Percentiles rank a stretch among this genome's conserved stretches.
These are phyloP conservation scores for Liodrosophila aerea DNA, from an alignment of 2,888 invertebrate genomes.

Conservation along the genomic window DNA sequence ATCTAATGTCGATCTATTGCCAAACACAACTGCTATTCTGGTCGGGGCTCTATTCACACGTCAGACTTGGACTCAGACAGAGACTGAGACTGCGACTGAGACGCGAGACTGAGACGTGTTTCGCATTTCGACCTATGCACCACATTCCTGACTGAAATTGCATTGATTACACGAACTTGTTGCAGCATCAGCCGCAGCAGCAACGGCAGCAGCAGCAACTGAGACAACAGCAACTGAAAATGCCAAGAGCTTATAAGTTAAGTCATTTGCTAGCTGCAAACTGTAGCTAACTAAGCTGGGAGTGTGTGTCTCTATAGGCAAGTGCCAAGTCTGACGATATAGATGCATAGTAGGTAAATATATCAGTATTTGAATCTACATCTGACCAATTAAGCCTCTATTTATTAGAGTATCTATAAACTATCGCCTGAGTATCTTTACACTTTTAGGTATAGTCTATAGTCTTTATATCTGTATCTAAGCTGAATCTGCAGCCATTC, in stretches of 20 bases:
- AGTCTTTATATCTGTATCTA: no score
- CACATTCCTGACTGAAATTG: conserved; percentile 70
- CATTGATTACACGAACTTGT: conserved; percentile 66
- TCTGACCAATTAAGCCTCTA: no score
- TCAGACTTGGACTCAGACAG: conserved; percentile 23
- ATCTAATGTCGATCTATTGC: conserved; percentile 55
- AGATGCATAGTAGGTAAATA: no score
- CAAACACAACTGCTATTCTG: conserved; percentile 44
- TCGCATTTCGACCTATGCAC: conserved; percentile 61
- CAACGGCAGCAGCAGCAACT: conserved; percentile 13
- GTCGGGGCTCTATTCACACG: conserved; percentile 39
- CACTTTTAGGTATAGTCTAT: no score
- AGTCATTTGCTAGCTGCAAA: conserved; percentile 65
- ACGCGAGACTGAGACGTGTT: conserved; percentile 41
- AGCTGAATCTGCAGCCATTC: no score
- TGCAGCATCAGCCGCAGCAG: conserved; percentile 56
- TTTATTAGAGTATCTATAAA: no score
- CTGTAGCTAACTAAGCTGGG: no score
- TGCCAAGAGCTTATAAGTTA: conserved; percentile 70
- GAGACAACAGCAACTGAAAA: conserved; percentile 43
- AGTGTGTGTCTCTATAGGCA: no score
- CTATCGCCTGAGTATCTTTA: no score
- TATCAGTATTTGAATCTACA: no score
- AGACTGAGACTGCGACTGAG: conserved; percentile 7
- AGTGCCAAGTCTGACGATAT: no score